Evolutionary conservation across 37 sponge, comb jelly and placozoan species (phyloP).

Genomic region (Tethya wilhelma): DNA sequence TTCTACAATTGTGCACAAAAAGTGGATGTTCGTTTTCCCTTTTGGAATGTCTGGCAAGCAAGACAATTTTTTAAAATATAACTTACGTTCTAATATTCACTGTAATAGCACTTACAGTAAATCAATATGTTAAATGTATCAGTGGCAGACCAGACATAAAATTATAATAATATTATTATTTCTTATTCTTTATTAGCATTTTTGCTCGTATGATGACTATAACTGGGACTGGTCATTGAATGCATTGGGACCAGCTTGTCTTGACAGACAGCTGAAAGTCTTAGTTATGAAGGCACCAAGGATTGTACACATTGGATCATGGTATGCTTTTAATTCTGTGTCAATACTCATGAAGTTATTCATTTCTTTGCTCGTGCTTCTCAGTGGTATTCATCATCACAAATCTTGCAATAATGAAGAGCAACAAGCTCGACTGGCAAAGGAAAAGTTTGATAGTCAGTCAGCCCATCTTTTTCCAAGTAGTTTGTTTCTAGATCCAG

Average conservation of each 20-base stretch:
- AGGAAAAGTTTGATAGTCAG: not conserved
- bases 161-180: conserved; percentile 10
- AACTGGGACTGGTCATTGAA: conserved; percentile 93
- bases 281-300: conserved; percentile 65
- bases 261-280: conserved; percentile 31
- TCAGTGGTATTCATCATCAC: conserved; percentile 70
- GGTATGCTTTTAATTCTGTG: too few species aligned
- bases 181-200: conserved; percentile 29
- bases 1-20: too few species aligned
- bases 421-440: conserved; percentile 21
- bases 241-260: conserved; percentile 56
- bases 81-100: too few species aligned
- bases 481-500: not conserved
- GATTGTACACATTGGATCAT: conserved; percentile 81
- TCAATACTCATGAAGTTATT: too few species aligned
- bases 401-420: conserved; percentile 42
- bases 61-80: too few species aligned
- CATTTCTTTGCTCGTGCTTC: not conserved
- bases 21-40: too few species aligned
- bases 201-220: conserved; percentile 91
- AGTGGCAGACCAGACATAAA: too few species aligned
- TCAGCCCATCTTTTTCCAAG: conserved; percentile 40
- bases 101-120: not conserved
- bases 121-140: not conserved
- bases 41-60: too few species aligned